Conservation (phyloP, 92 coral and sea anemone species). For the Siderastrea radians region DNA sequence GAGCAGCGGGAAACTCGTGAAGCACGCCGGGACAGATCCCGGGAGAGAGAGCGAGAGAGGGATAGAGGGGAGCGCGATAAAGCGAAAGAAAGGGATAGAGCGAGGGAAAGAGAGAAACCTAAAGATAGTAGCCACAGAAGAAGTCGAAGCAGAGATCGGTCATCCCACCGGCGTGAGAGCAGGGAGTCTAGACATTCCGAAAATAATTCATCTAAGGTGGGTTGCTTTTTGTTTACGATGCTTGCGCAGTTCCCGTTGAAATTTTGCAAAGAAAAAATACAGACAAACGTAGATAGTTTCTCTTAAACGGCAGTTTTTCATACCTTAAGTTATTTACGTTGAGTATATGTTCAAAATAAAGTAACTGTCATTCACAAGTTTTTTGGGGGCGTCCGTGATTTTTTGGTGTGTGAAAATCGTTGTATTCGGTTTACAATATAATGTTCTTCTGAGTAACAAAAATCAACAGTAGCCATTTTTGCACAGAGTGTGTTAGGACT, state of each 20-base stretch:
- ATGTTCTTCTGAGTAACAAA: too few relatives aligned
- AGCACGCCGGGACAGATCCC: slow-evolving; percentile 68
- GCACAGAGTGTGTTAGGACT: too few relatives aligned
- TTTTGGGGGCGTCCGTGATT: too few relatives aligned
- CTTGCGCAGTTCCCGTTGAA: not conserved
- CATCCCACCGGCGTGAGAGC: slow-evolving; percentile 76
- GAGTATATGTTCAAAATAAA: too few relatives aligned
- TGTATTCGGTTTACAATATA: too few relatives aligned
- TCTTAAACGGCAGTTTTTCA: too few relatives aligned
- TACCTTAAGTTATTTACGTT: too few relatives aligned
- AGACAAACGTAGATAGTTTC: too few relatives aligned
- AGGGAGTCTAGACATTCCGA: slow-evolving; percentile 88
- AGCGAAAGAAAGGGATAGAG: slow-evolving; percentile 75
- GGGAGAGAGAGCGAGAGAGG: slow-evolving; percentile 77
- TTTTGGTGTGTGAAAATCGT: too few relatives aligned
- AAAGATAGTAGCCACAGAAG: slow-evolving; percentile 59
- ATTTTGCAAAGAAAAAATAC: too few relatives aligned
- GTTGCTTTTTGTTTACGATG: not conserved
- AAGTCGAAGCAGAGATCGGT: slow-evolving; percentile 76
- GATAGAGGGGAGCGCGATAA: slow-evolving; percentile 74
- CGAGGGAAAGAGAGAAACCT: slow-evolving; percentile 70
- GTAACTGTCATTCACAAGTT: too few relatives aligned
- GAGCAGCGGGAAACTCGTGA: slow-evolving; percentile 63
- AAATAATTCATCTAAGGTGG: slow-evolving; percentile 67
- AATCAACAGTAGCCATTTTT: too few relatives aligned